Evolutionary conservation across 2,797 vertebrate genomes (phyloP).

Genomic region (Amazona ochrocephala): DNA sequence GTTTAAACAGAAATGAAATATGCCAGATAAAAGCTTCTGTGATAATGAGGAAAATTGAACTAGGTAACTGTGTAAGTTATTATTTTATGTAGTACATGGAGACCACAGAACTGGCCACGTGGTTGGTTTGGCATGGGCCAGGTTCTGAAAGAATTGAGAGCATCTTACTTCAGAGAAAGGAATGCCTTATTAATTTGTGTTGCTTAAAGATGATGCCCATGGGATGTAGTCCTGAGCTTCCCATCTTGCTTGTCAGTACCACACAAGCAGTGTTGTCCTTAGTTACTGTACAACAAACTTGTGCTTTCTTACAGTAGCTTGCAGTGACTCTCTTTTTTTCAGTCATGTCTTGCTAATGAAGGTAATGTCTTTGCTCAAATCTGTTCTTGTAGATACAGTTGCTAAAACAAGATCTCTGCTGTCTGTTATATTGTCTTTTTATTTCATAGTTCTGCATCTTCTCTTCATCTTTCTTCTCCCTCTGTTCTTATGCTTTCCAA

Average conservation of each 20-base stretch:
- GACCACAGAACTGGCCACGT: not conserved
- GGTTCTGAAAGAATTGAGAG: not conserved
- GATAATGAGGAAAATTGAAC: not conserved
- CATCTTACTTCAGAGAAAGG: not conserved
- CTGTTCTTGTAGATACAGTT: slow-evolving; percentile 36
- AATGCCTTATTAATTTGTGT: not conserved
- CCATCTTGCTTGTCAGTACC: not conserved
- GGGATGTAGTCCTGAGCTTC: not conserved
- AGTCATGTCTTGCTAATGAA: not conserved
- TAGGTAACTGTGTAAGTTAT: not conserved
- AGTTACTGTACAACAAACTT: not conserved
- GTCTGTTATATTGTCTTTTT: not conserved
- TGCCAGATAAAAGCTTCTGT: not conserved
- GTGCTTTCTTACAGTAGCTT: not conserved
- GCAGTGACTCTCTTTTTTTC: not conserved
- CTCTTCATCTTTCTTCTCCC: not conserved
- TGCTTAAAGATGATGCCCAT: not conserved
- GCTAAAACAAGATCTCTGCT: not conserved
- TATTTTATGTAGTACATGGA: not conserved
- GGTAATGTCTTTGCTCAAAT: not conserved
- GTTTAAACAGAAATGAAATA: not conserved
- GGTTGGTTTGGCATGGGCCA: not conserved
- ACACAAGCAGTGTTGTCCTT: not conserved
- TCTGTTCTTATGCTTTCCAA: not conserved
- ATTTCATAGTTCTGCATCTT: not conserved